Evolutionary conservation across 2,797 vertebrate genomes (phyloP), one percentile per base, ranked within the genome.

Genomic region (Bradypodion ventrale): DNA sequence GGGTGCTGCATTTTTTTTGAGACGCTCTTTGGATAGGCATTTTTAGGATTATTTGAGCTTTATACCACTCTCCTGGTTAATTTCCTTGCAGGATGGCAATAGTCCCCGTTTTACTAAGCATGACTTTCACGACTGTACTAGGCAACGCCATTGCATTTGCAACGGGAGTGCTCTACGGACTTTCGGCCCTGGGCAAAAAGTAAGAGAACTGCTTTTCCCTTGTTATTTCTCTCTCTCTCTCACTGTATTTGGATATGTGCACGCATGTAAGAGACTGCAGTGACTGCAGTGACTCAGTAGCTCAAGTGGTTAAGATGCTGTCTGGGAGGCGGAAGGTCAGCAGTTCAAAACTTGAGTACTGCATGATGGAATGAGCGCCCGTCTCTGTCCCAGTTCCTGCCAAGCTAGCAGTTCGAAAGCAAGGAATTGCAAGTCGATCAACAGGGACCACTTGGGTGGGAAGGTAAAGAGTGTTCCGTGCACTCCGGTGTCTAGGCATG

Each of bases 121-220:
- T 98, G 92, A 97, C 97, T 7, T 85, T 99, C 72, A 99, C 98
- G 68, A 99, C 98, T 0, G 93, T 99, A 88, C 96, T 99, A 72
- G 99, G 99, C 23, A 99, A 99, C 0, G 97, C 97, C 88, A 96
- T 99, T 1, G 97, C 98, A 56, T 99, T 99, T 23, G 97, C 97
- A 49, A 97, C 99, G 0, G 99, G 99, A 0, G 98, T 99, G 84
- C 97, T 99, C 29, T 99, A 99, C 0, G 99, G 98, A n/a, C 96
- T 99, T 0, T 97, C 98, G 0, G 98, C 98, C 0, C 96, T 99
- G 0, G 98, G 99, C 75, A 99, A 98, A 91, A 99, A 99, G 98
- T 99, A 93, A 96, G 98, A 21, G 69, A 2, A 5, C 16, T 16
- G 6, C 19, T 27, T 62, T 49, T 10, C 60, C 80, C 65, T 78